Evolutionary conservation across 2,113 vertebrate genomes (phyloP).

Genomic region (Burhinus bistriatus): DNA sequence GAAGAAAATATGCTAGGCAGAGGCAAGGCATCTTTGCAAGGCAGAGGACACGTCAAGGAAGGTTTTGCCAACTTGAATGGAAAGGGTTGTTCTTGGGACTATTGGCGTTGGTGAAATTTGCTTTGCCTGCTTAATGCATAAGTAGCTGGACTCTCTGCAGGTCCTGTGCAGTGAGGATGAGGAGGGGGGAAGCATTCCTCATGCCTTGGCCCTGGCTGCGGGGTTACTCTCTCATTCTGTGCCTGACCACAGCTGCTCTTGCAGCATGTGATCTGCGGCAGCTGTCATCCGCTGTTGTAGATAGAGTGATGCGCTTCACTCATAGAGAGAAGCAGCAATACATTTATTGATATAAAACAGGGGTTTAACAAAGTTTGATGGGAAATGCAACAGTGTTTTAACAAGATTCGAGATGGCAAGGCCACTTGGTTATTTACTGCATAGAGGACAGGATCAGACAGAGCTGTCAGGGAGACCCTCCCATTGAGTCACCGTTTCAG

Average conservation of each 20-base stretch:
- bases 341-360: no score
- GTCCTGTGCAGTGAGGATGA: not conserved
- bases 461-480: no score
- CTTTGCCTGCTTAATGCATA: not conserved
- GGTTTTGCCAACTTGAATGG: not conserved
- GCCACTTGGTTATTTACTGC: no score
- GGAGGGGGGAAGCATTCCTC: not conserved
- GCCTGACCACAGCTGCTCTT: not conserved
- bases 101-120: not conserved
- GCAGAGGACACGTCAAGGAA: not conserved
- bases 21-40: not conserved
- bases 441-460: no score
- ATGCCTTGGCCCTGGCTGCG: fast-evolving
- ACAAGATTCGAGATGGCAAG: no score
- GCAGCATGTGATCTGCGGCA: fast-evolving
- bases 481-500: no score
- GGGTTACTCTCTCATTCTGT: fast-evolving
- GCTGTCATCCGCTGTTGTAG: not conserved
- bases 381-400: no score
- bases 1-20: slow-evolving; percentile 15
- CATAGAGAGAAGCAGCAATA: no score
- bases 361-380: no score
- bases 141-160: not conserved
- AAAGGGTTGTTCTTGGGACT: not conserved
- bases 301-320: no score